A percentile compares a stretch with the other conserved stretches of the same genome.
Evolutionary conservation across 2,797 vertebrate genomes (phyloP).

Genomic region (Melanotaenia pygmaea): DNA sequence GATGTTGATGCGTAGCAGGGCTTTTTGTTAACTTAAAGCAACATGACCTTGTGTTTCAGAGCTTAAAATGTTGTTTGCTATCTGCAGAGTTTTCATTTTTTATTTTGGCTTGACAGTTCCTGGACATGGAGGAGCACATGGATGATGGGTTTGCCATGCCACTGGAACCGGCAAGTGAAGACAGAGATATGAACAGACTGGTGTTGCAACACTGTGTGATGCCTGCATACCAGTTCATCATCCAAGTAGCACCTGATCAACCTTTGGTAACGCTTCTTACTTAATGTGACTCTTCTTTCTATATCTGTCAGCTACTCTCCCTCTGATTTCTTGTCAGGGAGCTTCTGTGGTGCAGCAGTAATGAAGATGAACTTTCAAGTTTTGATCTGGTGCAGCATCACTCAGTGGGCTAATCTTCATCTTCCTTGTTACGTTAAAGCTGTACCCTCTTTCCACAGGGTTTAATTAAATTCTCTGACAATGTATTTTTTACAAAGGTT

Average conservation of each 20-base stretch:
- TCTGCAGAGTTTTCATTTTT: not conserved
- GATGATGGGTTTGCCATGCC: constrained; percentile 64
- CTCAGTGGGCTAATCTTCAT: not conserved
- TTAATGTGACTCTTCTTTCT: not conserved
- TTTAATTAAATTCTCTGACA: not conserved
- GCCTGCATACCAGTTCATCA: constrained; percentile 82
- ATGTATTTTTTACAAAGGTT: not conserved
- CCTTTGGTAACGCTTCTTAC: constrained; percentile 57
- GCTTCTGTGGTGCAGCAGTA: not conserved
- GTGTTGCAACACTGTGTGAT: constrained; percentile 79
- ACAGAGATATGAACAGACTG: constrained; percentile 69
- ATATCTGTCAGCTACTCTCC: not conserved
- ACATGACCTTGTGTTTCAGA: not conserved
- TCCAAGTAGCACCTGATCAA: constrained; percentile 80
- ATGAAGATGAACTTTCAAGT: not conserved
- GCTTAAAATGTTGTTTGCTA: not conserved
- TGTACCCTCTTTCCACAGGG: not conserved
- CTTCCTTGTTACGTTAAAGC: too few relatives aligned
- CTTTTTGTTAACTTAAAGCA: not conserved
- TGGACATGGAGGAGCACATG: constrained; percentile 69
- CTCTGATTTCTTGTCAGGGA: not conserved
- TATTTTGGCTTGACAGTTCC: constrained; percentile 56
- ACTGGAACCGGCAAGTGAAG: constrained; percentile 49
- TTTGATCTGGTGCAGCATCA: not conserved
- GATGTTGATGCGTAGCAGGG: not conserved